Evolutionary conservation across 2,797 vertebrate species (phyloP), one percentile per base, ranked within the genome.

Genomic region (Rhabdophis nuchalis): DNA sequence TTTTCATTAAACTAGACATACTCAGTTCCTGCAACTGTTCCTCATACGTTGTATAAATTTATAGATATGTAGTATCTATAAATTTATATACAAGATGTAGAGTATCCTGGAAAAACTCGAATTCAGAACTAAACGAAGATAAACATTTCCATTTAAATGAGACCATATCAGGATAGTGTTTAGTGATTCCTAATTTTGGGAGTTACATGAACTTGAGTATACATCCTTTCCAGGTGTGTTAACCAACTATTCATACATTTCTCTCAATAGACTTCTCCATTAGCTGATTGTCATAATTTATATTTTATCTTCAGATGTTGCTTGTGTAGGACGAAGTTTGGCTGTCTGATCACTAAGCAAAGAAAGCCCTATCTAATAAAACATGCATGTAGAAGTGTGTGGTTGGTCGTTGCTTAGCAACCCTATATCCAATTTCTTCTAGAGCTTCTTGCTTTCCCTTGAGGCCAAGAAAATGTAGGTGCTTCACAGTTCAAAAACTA

Each of bases 341-440:
- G 82, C 32, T 86, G 41, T 60, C 88, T 89, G 32, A 77, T n/a
- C 89, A 58, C 82, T 61, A n/a, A 36, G 20, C 36, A 87, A 82
- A 50, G 41, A 41, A 88, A 46, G n/a, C 18, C 29, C 23, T 41
- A 6, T 61, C 64, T 86, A 77, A 87, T 86, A n/a, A 93, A 93
- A 90, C 54, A 86, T 92, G 91, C 77, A 91, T 72, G 86, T 90
- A 46, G 94, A 89, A 93, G 89, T 92, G 94, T 87, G 41, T 53
- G 56, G 91, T 90, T 92, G 57, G 36, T 18, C n/a, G 95, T 96
- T 97, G 96, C 96, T 96, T 96, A 95, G 96, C 96, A 96, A 97
- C 95, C 27, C 91, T 94, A 3, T 32, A 61, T 60, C 82, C 90
- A 36, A 72, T 86, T 87, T 90, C 88, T 92, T 89, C 52, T 58